Base-by-base conservation (phyloP, 37 sponge, comb jelly and placozoan genomes). In the Agelas oroides region DNA sequence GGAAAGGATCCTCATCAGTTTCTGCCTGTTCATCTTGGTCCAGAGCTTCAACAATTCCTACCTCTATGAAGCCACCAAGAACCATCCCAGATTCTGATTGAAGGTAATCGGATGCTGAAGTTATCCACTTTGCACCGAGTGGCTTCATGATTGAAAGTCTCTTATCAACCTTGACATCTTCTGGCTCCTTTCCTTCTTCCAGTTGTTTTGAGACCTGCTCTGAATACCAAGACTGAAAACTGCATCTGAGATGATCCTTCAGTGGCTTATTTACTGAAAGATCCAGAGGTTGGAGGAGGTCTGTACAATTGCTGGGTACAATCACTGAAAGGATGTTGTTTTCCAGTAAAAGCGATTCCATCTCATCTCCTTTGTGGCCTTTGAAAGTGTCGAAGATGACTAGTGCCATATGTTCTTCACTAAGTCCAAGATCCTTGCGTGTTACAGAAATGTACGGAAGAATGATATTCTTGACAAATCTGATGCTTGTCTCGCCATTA, bases 371-470 rank as follows among this genome's bases (percentile, higher is more conserved):
- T 37, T 27, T 41, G 46, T 85, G 86, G 58, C 86, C 86, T 34
- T 70, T 78, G 60, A 86, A 86, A 37, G 40, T 56, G 53, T 86
- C 87, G 69, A 78, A 86, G 18, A 86, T 53, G 6, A 78, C 87
- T 11, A 86, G 21, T 46, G 73, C 79, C 52, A 40, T 62, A n/a
- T 84, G 79, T 36, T 77, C 62, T 57, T 30, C 31, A 37, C 24
- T 17, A 24, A 85, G 21, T 15, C 69, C 67, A 32, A 77, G 69
- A 19, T 78, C 73, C 33, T 79, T 65, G 11, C 80, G 32, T 1
- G 66, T 70, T 2, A 39, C 60, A 52, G 53, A 17, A 70, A 77
- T 40, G 38, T 86, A 79, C n/a, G 79, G 87, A 31, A 86, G 53
- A 34, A 86, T 68, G 25, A 86, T 78, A 46, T 86, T 78, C 15